These are phyloP conservation scores for Phrynocephalus vlangalii DNA, from an alignment of 2,797 vertebrate genomes.

Conservation along the genomic window DNA sequence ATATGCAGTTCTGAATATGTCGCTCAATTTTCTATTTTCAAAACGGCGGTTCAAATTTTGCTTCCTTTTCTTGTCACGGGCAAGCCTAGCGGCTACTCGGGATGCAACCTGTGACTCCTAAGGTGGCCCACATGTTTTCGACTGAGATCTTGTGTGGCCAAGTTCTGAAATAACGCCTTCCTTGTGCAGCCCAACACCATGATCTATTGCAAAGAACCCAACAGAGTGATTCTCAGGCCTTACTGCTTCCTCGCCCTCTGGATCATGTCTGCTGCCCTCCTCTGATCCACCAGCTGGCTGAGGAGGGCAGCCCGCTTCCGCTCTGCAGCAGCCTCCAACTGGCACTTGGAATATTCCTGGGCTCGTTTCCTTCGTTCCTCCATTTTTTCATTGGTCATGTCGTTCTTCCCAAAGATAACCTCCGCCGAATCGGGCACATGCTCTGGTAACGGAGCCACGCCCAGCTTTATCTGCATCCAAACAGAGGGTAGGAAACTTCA, in stretches of 20 bases:
- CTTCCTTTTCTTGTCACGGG: too few species aligned
- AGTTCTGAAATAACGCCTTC: neutral
- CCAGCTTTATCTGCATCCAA: conserved; percentile 69
- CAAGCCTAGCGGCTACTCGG: too few species aligned
- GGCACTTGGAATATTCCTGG: conserved; percentile 75
- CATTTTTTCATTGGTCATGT: conserved; percentile 55
- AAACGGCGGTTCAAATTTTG: too few species aligned
- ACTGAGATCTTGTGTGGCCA: too few species aligned
- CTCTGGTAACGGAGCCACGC: conserved; percentile 54
- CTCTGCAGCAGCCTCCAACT: conserved; percentile 71
- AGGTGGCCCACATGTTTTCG: too few species aligned
- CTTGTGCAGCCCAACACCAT: neutral
- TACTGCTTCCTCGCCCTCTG: conserved; percentile 77
- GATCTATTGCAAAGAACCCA: neutral
- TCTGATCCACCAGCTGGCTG: conserved; percentile 74
- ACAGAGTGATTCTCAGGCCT: conserved; percentile 46
- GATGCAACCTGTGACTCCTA: too few species aligned
- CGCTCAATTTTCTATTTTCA: too few species aligned
- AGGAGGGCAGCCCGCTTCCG: conserved; percentile 72
- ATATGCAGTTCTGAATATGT: neutral
- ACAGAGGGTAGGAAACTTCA: neutral
- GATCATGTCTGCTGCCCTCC: conserved; percentile 78
- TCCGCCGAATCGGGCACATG: conserved; percentile 64
- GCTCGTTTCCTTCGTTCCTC: conserved; percentile 70
- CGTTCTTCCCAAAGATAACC: conserved; percentile 71